Percentiles rank a stretch among this genome's conserved stretches.
These are phyloP conservation scores for Diplogasteroides magnus DNA, from an alignment of 1,140 invertebrate species.

Conservation along the genomic window DNA sequence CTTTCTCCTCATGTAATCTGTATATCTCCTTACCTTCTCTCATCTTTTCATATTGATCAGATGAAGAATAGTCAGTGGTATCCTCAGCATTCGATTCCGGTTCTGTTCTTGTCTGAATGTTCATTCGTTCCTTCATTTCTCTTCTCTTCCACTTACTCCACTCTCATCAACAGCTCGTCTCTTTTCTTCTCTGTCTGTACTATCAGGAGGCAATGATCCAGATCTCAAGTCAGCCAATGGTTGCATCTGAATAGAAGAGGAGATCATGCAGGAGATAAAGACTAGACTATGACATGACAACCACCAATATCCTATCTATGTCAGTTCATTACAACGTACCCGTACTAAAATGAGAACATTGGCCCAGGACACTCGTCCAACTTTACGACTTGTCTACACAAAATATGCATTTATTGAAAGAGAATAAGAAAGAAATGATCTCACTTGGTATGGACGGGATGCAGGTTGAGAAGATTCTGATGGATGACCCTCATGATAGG, in stretches of 20 bases:
- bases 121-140: background rate
- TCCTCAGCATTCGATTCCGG: conserved; percentile 40
- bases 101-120: conserved; percentile 31
- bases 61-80: conserved; percentile 42
- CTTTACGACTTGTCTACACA: background rate
- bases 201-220: conserved; percentile 36
- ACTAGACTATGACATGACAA: too few relatives aligned
- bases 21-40: conserved; percentile 5
- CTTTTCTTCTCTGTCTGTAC: conserved; percentile 20
- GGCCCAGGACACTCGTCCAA: too few relatives aligned
- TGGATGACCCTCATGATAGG: too few relatives aligned
- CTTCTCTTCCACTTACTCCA: too few relatives aligned
- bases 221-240: conserved; percentile 40
- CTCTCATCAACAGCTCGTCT: conserved; percentile 30
- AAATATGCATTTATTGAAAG: background rate
- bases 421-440: too few relatives aligned
- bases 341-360: too few relatives aligned
- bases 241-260: conserved; percentile 41
- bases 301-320: too few relatives aligned
- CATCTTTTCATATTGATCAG: conserved; percentile 38
- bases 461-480: too few relatives aligned
- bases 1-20: background rate
- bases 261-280: too few relatives aligned
- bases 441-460: too few relatives aligned
- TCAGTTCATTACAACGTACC: too few relatives aligned